phyloP scores from a whole-genome alignment of 2,113 vertebrate genomes.

The Paracyprichromis sp. region DNA sequence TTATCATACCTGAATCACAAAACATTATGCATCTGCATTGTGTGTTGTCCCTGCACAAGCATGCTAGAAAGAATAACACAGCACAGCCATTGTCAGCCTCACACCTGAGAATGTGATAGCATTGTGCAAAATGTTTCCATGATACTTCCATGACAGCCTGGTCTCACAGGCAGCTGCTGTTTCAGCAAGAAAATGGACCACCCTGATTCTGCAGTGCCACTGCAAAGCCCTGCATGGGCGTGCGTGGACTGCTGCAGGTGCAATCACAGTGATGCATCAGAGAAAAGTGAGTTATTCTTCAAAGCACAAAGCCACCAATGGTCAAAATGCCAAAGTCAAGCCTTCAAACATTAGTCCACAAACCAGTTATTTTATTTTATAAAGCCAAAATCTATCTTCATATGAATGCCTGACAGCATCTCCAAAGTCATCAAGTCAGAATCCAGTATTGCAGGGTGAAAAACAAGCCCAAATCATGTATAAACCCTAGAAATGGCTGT shows the following conservation, averaged over 20 bases:
- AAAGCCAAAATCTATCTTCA: not conserved
- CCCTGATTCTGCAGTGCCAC: not conserved
- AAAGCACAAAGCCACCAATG: not conserved
- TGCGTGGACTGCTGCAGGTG: not conserved
- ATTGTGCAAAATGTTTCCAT: not conserved
- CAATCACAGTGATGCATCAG: not conserved
- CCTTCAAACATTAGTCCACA: not conserved
- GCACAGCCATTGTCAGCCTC: not conserved
- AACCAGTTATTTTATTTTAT: not conserved
- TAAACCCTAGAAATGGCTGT: not conserved
- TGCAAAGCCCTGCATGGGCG: not conserved
- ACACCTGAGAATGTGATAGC: not conserved
- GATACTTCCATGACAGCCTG: not conserved
- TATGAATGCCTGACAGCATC: not conserved
- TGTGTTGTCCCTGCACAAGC: not conserved
- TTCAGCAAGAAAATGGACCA: not conserved
- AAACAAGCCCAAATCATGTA: not conserved
- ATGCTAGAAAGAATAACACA: not conserved
- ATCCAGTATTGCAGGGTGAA: not conserved
- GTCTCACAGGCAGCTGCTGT: not conserved
- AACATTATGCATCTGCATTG: fast-evolving
- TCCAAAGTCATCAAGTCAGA: not conserved
- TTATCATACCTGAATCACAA: not conserved
- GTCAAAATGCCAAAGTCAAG: not conserved
- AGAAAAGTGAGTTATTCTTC: not conserved